Base-by-base conservation (phyloP, 2,888 invertebrate genomes). In the Chrysolina haemoptera region DNA sequence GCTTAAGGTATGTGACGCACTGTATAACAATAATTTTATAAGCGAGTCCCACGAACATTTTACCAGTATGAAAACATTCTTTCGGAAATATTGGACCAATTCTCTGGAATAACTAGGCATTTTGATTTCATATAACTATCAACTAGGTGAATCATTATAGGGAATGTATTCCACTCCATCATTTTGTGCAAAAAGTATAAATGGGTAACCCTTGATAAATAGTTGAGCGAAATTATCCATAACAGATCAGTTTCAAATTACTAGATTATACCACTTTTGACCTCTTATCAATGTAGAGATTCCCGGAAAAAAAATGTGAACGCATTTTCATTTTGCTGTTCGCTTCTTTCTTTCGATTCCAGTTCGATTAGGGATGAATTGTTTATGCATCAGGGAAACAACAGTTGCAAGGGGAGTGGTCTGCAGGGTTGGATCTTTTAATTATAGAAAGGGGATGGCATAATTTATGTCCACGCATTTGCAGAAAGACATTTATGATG, bases 391-490 rank as follows among this genome's bases (percentile, higher is more conserved):
- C 67, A 76, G 82, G 82, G 83, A 83, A 81, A 71, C 68, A 82
- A 80, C 82, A 82, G 83, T 83, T 84, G 78, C 65, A 66, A 53
- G 62, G 77, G 81, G 81, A 79, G 81, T 79, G 80, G 79, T 79
- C 82, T 40, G n/a, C 35, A 66, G 78, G 83, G 83, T 81, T 80
- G 84, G 82, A 80, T 80, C 83, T 84, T 86, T 85, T 85, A 86
- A 85, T 86, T 85, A 85, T 83, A 79, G 79, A 82, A 82, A 78
- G 79, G 83, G 83, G 83, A 80, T 80, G 80, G 80, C 67, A 80
- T 81, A 81, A 83, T 83, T 83, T 83, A 84, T 82, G 79, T 81
- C 75, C 79, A 76, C 79, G 77, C 74, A 79, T 82, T 77, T 74
- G 71, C 75, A 74, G 76, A 78, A 76, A 75, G 79, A 81, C 82